phyloP scores from a whole-genome alignment of 2,113 vertebrate species.

The Ptilorrhoa leucosticta region DNA sequence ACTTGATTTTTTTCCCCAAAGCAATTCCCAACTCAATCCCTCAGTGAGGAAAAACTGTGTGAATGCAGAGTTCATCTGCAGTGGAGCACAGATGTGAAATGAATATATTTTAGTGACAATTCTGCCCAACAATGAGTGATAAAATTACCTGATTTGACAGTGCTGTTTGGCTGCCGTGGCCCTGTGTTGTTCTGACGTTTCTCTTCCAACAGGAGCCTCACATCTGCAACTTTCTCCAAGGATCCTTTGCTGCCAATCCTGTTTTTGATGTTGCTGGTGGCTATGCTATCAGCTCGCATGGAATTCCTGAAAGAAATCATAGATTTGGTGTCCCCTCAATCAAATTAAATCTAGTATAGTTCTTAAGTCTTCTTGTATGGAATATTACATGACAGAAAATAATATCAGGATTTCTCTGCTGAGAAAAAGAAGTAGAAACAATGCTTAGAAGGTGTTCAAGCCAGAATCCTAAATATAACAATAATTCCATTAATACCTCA shows the following conservation, averaged over 20 bases:
- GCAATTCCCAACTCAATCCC: background rate
- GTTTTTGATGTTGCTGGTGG: constrained; percentile 82
- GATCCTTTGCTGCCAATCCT: constrained; percentile 84
- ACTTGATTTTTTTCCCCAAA: background rate
- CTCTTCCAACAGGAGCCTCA: constrained; percentile 91
- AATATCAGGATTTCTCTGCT: background rate
- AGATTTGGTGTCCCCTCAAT: background rate
- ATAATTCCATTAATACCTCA: background rate
- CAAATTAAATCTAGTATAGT: background rate
- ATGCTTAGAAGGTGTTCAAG: background rate
- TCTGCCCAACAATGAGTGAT: background rate
- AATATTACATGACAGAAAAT: background rate
- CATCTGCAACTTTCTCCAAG: constrained; percentile 83
- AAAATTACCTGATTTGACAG: constrained; percentile 81
- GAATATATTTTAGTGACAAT: background rate
- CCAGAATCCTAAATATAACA: background rate
- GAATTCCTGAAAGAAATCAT: constrained; percentile 71
- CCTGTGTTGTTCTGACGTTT: constrained; percentile 83
- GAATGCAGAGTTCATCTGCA: background rate
- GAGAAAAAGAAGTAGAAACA: background rate
- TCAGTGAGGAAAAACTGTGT: background rate
- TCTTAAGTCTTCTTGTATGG: background rate
- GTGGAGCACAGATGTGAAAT: background rate
- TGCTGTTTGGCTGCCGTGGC: constrained; percentile 65
- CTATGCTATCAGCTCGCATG: constrained; percentile 75